Evolutionary conservation across 2,797 vertebrate genomes (phyloP).

Genomic region (Acomys russatus): DNA sequence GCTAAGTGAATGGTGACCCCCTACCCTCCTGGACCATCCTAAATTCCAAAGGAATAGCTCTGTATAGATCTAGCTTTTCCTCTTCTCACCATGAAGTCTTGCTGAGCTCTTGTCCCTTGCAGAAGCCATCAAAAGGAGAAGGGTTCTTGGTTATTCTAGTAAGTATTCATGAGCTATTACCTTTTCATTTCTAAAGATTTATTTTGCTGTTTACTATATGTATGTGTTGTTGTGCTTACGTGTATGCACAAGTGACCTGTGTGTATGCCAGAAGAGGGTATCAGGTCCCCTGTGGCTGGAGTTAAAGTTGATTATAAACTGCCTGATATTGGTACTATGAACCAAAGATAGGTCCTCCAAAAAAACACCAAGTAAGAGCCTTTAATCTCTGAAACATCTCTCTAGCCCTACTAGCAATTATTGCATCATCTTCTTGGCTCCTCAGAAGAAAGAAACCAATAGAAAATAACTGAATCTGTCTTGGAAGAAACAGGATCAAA

Average conservation of each 20-base stretch:
- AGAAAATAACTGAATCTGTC: conserved; percentile 17
- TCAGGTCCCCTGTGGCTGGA: not conserved
- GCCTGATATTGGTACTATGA: not conserved
- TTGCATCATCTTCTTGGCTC: not conserved
- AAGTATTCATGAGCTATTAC: not conserved
- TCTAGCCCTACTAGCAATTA: not conserved
- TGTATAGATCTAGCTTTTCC: fast-evolving
- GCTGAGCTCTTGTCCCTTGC: not conserved
- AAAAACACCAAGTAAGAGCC: not conserved
- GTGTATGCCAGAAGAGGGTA: not conserved
- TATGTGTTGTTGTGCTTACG: not conserved
- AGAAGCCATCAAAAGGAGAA: not conserved
- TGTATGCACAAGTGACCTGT: too few species aligned
- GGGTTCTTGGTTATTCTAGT: not conserved
- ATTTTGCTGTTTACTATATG: not conserved
- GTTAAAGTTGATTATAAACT: not conserved
- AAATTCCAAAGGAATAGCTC: not conserved
- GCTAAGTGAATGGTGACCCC: not conserved
- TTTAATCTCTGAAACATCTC: not conserved
- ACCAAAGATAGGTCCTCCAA: not conserved
- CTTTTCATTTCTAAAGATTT: not conserved
- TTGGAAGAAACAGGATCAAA: conserved; percentile 27
- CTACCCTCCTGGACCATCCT: too few species aligned
- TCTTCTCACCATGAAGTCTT: fast-evolving
- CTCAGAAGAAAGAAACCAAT: conserved; percentile 21